Percentiles rank a stretch among this genome's conserved stretches.
phyloP scores from a whole-genome alignment of 2,797 vertebrate species.

The Botia kubotai region DNA sequence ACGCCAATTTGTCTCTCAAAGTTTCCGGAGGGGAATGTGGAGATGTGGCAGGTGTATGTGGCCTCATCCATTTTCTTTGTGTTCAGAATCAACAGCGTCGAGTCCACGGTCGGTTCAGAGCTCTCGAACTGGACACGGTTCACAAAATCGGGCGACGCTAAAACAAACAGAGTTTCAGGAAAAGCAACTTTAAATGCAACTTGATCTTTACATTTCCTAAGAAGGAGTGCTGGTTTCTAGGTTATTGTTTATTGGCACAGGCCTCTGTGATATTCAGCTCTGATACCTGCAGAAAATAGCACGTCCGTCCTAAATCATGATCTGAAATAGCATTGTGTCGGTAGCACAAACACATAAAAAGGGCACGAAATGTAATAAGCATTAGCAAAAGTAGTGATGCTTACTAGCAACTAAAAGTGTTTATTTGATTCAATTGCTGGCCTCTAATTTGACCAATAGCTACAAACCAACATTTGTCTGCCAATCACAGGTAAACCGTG shows the following conservation, averaged over 20 bases:
- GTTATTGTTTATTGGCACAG: too few species aligned
- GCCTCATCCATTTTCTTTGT: constrained; percentile 82
- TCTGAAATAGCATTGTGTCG: too few species aligned
- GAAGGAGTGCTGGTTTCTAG: too few species aligned
- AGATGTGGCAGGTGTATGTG: constrained; percentile 84
- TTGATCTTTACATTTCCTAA: background rate
- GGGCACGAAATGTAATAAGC: too few species aligned
- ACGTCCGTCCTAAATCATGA: too few species aligned
- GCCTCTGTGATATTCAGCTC: too few species aligned
- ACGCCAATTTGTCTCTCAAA: constrained; percentile 78
- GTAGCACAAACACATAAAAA: too few species aligned
- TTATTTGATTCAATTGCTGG: background rate
- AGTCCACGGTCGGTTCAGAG: constrained; percentile 66
- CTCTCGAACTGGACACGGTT: constrained; percentile 74
- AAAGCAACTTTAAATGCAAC: too few species aligned
- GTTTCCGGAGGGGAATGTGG: constrained; percentile 87
- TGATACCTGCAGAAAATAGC: too few species aligned
- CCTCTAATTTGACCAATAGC: too few species aligned
- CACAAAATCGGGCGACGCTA: constrained; percentile 72
- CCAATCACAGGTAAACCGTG: background rate
- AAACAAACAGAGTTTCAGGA: constrained; percentile 21
- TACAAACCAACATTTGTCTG: background rate
- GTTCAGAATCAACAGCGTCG: constrained; percentile 72
- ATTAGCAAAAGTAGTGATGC: too few species aligned
- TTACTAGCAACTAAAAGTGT: too few species aligned